phyloP scores from a whole-genome alignment of 2,113 vertebrate species.

The Leiothrix lutea region DNA sequence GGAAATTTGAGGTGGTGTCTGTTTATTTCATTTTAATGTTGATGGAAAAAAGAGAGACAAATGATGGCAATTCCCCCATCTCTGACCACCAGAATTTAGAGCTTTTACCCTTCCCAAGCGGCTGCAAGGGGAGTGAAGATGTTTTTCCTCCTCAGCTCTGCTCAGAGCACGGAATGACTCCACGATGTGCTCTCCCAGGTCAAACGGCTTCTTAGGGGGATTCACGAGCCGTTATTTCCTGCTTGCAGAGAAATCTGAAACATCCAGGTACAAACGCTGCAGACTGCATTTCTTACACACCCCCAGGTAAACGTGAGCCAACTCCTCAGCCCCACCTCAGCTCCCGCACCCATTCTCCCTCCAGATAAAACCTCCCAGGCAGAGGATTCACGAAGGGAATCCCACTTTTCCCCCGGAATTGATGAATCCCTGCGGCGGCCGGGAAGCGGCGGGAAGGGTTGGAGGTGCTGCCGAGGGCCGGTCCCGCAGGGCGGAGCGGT shows the following conservation, averaged over 20 bases:
- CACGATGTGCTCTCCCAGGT: background rate
- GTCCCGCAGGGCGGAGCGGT: background rate
- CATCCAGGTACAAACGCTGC: slow-evolving; percentile 47
- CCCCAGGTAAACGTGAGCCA: slow-evolving; percentile 40
- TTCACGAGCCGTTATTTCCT: slow-evolving; percentile 49
- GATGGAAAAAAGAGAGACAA: background rate
- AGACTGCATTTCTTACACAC: slow-evolving; percentile 50
- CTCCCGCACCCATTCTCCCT: background rate
- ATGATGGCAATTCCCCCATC: background rate
- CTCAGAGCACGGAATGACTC: background rate
- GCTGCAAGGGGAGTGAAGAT: background rate
- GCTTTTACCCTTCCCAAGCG: background rate
- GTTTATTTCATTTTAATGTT: background rate
- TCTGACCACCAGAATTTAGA: background rate
- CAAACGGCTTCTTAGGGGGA: background rate
- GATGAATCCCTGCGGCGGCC: slow-evolving; percentile 13
- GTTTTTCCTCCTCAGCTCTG: background rate
- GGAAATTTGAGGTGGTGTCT: background rate
- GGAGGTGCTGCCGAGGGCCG: background rate
- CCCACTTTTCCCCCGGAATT: background rate
- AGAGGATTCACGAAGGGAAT: slow-evolving; percentile 28
- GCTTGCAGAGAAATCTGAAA: slow-evolving; percentile 24
- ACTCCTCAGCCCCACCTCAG: slow-evolving; percentile 31
- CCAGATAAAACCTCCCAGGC: background rate
- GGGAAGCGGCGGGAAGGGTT: background rate